phyloP scores from a whole-genome alignment of 2,888 invertebrate genomes.

The Sussaba pulchella region DNA sequence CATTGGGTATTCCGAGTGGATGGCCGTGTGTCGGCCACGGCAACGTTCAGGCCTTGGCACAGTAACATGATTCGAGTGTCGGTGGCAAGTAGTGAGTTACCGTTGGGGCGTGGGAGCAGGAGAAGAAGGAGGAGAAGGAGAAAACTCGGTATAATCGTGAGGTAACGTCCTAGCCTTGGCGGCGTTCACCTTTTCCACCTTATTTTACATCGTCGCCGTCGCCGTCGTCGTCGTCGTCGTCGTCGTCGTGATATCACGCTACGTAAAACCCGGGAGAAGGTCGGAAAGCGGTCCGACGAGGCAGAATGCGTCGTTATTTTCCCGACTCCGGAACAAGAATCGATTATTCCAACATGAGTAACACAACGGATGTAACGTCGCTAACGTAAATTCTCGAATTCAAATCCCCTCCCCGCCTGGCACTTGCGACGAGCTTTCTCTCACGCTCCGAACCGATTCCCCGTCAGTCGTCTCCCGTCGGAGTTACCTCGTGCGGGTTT shows the following conservation, averaged over 20 bases:
- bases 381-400: background rate
- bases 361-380: background rate
- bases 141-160: background rate
- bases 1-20: constrained; percentile 76
- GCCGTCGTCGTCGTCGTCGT: constrained; percentile 8
- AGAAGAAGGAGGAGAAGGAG: too few species aligned
- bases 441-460: too few species aligned
- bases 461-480: too few species aligned
- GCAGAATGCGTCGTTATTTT: constrained; percentile 4
- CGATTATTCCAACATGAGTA: background rate
- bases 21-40: constrained; percentile 70
- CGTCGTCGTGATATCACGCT: constrained; percentile 31
- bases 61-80: constrained; percentile 74
- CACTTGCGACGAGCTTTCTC: background rate
- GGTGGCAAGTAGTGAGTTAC: constrained; percentile 32
- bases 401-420: background rate
- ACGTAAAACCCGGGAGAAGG: background rate
- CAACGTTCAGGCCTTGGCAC: constrained; percentile 79
- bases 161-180: constrained; percentile 29
- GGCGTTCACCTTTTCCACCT: constrained; percentile 30
- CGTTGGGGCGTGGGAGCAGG: too few species aligned
- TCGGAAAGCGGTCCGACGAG: too few species aligned
- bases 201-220: constrained; percentile 19
- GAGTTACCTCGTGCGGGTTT: background rate
- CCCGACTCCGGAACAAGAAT: background rate